Conservation (phyloP, 2,113 vertebrate species). For the Channa maculata region DNA sequence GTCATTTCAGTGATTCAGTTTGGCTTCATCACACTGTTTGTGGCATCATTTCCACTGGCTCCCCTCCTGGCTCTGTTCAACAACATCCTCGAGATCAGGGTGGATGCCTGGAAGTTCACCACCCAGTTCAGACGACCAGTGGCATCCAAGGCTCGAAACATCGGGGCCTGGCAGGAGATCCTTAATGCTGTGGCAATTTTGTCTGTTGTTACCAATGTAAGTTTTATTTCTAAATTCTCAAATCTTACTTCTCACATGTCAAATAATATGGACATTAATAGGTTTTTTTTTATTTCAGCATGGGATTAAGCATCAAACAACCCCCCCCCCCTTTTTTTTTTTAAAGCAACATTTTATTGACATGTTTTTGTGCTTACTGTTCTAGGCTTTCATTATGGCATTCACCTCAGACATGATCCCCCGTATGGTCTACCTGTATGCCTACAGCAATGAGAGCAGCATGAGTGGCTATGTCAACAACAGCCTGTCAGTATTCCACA, state of each 20-base stretch:
- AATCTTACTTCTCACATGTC: not conserved
- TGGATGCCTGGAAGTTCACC: slow-evolving; percentile 97
- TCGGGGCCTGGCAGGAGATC: slow-evolving; percentile 98
- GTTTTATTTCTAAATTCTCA: slow-evolving; percentile 45
- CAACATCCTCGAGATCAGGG: slow-evolving; percentile 94
- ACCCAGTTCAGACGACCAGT: slow-evolving; percentile 95
- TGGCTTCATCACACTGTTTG: slow-evolving; percentile 97
- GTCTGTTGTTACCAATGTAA: slow-evolving; percentile 96
- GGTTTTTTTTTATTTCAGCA: too few species aligned
- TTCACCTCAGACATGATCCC: slow-evolving; percentile 99
- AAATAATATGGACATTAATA: not conserved
- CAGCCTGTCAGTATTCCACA: slow-evolving; percentile 91
- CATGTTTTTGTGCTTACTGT: not conserved
- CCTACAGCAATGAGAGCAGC: slow-evolving; percentile 71
- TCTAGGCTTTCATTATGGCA: slow-evolving; percentile 95
- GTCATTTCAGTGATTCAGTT: slow-evolving; percentile 91
- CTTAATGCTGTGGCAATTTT: slow-evolving; percentile 91
- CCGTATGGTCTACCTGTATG: slow-evolving; percentile 93
- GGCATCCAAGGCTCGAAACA: slow-evolving; percentile 94
- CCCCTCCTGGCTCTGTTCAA: slow-evolving; percentile 95
- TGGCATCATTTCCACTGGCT: slow-evolving; percentile 97
- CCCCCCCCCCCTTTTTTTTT: too few species aligned
- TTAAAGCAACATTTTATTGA: not conserved
- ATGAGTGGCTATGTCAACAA: slow-evolving; percentile 92
- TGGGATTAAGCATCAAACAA: too few species aligned